phyloP scores from a whole-genome alignment of 2,888 invertebrate species.

The Drosophila neonasuta region DNA sequence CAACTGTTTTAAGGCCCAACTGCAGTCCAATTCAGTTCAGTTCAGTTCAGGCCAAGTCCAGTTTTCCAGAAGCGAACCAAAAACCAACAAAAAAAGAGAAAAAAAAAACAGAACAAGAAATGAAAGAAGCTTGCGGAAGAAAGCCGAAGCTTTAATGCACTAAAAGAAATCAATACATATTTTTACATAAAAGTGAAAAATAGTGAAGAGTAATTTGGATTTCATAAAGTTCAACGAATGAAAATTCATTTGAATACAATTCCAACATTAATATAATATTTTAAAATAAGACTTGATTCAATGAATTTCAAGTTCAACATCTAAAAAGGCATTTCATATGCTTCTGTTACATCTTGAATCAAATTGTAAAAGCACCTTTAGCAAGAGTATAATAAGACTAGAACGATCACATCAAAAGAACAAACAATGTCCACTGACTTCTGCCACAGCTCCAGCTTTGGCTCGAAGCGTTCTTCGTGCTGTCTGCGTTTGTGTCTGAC shows the following conservation, averaged over 20 bases:
- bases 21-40: slow-evolving; percentile 52
- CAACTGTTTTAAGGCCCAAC: slow-evolving; percentile 66
- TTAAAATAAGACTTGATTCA: too few species aligned
- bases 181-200: too few species aligned
- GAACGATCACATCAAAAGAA: slow-evolving; percentile 38
- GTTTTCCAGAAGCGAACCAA: slow-evolving; percentile 24
- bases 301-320: too few species aligned
- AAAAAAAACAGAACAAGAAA: slow-evolving; percentile 26
- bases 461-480: slow-evolving; percentile 9
- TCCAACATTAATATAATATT: too few species aligned
- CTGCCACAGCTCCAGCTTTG: slow-evolving; percentile 40
- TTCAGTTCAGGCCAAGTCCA: slow-evolving; percentile 31
- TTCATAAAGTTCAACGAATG: too few species aligned
- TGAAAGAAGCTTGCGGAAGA: neutral
- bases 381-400: slow-evolving; percentile 4
- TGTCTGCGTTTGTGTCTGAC: slow-evolving; percentile 17
- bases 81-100: slow-evolving; percentile 5
- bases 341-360: neutral
- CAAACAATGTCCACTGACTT: slow-evolving; percentile 56
- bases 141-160: slow-evolving; percentile 4
- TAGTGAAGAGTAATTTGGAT: too few species aligned
- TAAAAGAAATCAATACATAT: neutral
- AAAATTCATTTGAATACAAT: too few species aligned
- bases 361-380: neutral
- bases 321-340: neutral